Conservation (phyloP, 1,140 invertebrate species). For the Drosophila mojavensis region DNA sequence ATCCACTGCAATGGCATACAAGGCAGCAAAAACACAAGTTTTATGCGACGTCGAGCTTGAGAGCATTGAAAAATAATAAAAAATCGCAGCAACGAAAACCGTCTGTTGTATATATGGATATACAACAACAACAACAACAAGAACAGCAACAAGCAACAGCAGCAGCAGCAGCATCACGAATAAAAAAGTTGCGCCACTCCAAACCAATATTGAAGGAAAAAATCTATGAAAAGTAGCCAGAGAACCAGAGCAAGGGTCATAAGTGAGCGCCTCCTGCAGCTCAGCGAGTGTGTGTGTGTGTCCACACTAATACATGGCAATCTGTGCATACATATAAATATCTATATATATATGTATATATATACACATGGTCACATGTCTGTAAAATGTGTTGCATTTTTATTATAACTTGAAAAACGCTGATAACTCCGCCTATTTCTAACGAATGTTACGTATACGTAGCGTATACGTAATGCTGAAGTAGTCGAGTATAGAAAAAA, state of each 20-base stretch:
- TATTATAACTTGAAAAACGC: slow-evolving; percentile 84
- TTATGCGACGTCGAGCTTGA: slow-evolving; percentile 80
- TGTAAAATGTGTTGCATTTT: slow-evolving; percentile 83
- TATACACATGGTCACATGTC: slow-evolving; percentile 51
- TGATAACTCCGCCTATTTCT: slow-evolving; percentile 84
- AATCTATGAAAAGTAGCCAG: slow-evolving; percentile 80
- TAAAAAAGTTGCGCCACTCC: slow-evolving; percentile 62
- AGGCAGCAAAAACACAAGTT: slow-evolving; percentile 76
- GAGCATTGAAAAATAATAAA: slow-evolving; percentile 81
- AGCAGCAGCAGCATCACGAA: slow-evolving; percentile 31
- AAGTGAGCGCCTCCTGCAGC: slow-evolving; percentile 37
- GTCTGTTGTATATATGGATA: slow-evolving; percentile 61
- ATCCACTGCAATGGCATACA: slow-evolving; percentile 42
- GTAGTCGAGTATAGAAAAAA: slow-evolving; percentile 26
- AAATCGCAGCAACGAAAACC: slow-evolving; percentile 49
- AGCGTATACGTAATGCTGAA: slow-evolving; percentile 57
- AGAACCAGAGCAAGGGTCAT: slow-evolving; percentile 64
- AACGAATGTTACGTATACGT: slow-evolving; percentile 75
- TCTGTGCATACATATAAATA: not conserved
- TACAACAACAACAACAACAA: slow-evolving; percentile 34
- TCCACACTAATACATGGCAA: slow-evolving; percentile 29
- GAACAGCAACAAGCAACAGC: slow-evolving; percentile 37
- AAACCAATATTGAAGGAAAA: slow-evolving; percentile 82
- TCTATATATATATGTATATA: slow-evolving; percentile 43
- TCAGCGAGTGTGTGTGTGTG: slow-evolving; percentile 41